Percentiles rank a stretch among this genome's conserved stretches.
Evolutionary conservation across 2,797 vertebrate species (phyloP).

Genomic region (Argya squamiceps): DNA sequence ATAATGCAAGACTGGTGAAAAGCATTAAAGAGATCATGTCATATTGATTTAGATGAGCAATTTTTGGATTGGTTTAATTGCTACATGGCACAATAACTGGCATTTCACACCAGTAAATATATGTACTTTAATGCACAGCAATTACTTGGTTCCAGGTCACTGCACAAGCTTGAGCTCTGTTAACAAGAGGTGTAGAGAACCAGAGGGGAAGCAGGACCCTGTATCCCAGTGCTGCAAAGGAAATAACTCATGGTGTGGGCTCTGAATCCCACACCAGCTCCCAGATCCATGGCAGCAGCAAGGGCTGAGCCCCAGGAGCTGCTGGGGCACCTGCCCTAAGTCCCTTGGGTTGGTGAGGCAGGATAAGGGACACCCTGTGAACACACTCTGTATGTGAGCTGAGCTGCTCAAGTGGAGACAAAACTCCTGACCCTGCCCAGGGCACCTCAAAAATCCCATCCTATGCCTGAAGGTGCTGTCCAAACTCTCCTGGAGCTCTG

Average conservation of each 20-base stretch:
- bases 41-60: not conserved
- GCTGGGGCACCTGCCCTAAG: not conserved
- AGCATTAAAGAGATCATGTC: not conserved
- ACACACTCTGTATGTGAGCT: not conserved
- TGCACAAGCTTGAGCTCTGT: not conserved
- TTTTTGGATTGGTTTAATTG: not conserved
- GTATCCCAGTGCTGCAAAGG: not conserved
- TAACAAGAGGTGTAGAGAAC: not conserved
- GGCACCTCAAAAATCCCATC: not conserved
- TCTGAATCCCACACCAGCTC: not conserved
- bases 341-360: not conserved
- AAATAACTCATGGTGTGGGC: not conserved
- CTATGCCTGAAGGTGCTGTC: fast-evolving
- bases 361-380: not conserved
- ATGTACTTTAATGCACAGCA: not conserved
- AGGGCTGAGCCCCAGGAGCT: not conserved
- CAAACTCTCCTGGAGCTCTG: not conserved
- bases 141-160: not conserved
- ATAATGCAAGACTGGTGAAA: not conserved
- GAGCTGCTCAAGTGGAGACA: not conserved
- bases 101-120: not conserved
- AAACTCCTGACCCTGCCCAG: not conserved
- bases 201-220: not conserved
- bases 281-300: not conserved
- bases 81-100: not conserved